Percentiles rank a stretch among this genome's conserved stretches.
These are phyloP conservation scores for Diplodus puntazzo DNA, from an alignment of 2,797 vertebrate species.

Conservation along the genomic window DNA sequence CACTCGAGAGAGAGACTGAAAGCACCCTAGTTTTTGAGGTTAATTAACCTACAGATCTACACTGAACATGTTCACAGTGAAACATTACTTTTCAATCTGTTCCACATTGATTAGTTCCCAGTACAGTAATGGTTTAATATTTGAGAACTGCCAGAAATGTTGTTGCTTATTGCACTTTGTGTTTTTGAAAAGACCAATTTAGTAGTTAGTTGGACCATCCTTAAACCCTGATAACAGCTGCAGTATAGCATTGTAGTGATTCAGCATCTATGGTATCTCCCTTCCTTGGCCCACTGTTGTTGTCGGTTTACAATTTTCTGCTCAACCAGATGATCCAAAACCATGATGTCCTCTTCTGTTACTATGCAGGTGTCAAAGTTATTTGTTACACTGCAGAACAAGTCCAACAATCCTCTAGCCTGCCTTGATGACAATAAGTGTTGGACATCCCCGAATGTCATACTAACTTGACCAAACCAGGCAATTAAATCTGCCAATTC, in stretches of 20 bases:
- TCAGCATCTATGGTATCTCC: background rate
- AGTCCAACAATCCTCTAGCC: background rate
- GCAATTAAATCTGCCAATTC: too few relatives aligned
- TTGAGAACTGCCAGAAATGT: slow-evolving; percentile 5
- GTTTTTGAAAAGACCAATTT: background rate
- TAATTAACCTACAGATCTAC: slow-evolving; percentile 13
- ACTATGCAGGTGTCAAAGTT: background rate
- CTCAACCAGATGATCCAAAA: background rate
- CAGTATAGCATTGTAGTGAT: background rate
- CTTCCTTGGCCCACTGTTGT: background rate
- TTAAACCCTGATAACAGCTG: background rate
- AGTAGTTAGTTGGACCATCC: background rate
- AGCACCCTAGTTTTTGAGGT: background rate
- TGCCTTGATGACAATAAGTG: background rate
- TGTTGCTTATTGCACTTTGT: background rate
- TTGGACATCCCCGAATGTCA: background rate
- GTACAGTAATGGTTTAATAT: background rate
- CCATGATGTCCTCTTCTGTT: background rate
- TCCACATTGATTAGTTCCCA: background rate
- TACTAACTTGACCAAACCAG: background rate
- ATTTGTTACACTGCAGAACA: background rate
- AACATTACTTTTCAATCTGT: slow-evolving; percentile 7
- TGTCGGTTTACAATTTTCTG: slow-evolving; percentile 4
- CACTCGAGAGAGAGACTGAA: slow-evolving; percentile 12
- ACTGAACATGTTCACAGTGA: background rate